Conservation (phyloP, 1,140 invertebrate genomes). For the Drosophila sulfurigaster region DNA sequence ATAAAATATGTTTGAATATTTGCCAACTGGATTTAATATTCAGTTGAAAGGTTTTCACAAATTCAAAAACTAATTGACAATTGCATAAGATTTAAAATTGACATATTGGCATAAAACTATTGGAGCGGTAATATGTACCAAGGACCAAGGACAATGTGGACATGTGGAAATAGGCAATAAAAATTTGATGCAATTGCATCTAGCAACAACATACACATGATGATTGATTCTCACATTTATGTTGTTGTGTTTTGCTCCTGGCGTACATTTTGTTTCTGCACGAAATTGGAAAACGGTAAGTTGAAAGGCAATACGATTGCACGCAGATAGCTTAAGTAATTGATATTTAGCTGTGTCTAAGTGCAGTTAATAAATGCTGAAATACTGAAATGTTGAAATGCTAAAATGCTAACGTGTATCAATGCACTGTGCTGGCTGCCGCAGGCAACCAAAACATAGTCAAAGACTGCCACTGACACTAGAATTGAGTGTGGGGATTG, state of each 20-base stretch:
- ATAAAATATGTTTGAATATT: not conserved
- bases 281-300: constrained; percentile 45
- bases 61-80: constrained; percentile 16
- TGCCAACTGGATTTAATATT: not conserved
- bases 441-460: constrained; percentile 31
- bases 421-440: constrained; percentile 19
- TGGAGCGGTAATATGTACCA: not conserved
- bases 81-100: constrained; percentile 5
- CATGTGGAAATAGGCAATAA: constrained; percentile 1
- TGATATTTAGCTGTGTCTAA: constrained; percentile 67
- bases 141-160: not conserved
- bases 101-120: constrained; percentile 9
- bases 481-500: not conserved
- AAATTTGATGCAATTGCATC: constrained; percentile 36
- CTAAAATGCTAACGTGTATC: constrained; percentile 19
- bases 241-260: constrained; percentile 39
- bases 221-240: constrained; percentile 62
- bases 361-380: constrained; percentile 65
- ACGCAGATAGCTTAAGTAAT: constrained; percentile 68
- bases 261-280: constrained; percentile 43
- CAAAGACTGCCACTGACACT: not conserved
- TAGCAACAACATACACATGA: constrained; percentile 21
- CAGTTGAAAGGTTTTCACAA: not conserved
- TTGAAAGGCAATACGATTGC: constrained; percentile 15
- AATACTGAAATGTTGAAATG: constrained; percentile 34